These are phyloP conservation scores for Macroramphosus scolopax DNA, from an alignment of 2,797 vertebrate species.

Conservation along the genomic window DNA sequence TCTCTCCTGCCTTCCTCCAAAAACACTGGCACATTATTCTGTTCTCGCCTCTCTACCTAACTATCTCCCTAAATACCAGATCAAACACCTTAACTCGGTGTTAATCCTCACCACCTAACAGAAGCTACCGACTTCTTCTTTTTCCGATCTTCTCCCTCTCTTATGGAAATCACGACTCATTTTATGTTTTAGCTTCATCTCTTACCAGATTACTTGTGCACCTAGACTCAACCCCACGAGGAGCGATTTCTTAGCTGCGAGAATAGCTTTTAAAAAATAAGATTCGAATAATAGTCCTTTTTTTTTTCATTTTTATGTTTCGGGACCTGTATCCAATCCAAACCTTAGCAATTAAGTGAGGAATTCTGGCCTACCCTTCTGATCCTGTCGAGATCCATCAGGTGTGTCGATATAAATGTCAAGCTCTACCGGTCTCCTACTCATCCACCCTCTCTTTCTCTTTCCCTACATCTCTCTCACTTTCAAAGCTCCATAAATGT, in stretches of 20 bases:
- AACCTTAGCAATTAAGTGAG: constrained; percentile 45
- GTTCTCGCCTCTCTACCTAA: constrained; percentile 30
- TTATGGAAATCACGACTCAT: constrained; percentile 64
- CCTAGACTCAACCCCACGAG: constrained; percentile 44
- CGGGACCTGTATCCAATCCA: constrained; percentile 37
- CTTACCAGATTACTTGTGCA: too few species aligned
- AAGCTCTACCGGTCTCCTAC: constrained; percentile 58
- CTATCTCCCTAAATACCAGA: too few species aligned
- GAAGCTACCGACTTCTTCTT: constrained; percentile 43
- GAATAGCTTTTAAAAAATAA: too few species aligned
- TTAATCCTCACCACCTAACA: constrained; percentile 41
- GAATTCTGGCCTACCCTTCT: constrained; percentile 37
- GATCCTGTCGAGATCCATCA: constrained; percentile 64
- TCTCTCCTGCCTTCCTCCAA: constrained; percentile 50
- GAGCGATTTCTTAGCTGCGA: too few species aligned
- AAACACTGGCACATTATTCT: constrained; percentile 68
- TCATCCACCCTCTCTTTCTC: constrained; percentile 56
- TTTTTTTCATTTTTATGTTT: too few species aligned
- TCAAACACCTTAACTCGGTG: constrained; percentile 17
- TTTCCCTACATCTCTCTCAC: constrained; percentile 61
- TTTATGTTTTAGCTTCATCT: constrained; percentile 40
- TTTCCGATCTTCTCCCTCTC: constrained; percentile 41
- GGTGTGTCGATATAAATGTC: constrained; percentile 69
- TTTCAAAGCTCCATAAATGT: constrained; percentile 75
- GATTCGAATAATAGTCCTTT: too few species aligned